phyloP scores from a whole-genome alignment of 2,797 vertebrate species.

The Potorous gilbertii region DNA sequence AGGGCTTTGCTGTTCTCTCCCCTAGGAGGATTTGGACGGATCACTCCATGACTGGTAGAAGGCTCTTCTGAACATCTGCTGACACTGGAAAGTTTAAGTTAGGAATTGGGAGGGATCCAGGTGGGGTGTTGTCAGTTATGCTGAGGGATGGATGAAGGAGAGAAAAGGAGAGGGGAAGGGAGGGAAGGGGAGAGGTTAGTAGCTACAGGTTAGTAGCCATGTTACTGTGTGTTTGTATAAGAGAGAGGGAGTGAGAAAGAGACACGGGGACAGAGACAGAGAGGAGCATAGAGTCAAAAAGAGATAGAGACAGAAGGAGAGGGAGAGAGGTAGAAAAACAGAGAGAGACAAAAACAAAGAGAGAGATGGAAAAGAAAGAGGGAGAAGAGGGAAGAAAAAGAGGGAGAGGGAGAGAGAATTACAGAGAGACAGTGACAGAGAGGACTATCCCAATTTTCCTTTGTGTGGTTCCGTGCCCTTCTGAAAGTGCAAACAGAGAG shows the following conservation, averaged over 20 bases:
- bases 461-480: neutral
- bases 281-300: neutral
- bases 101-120: neutral
- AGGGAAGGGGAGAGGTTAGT: neutral
- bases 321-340: neutral
- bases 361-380: neutral
- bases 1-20: constrained; percentile 56
- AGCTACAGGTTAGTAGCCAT: neutral
- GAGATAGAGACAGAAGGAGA: neutral
- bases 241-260: neutral
- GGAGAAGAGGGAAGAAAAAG: neutral
- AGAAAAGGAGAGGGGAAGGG: too few species aligned
- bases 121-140: neutral
- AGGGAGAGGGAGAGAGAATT: neutral
- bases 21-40: constrained; percentile 33
- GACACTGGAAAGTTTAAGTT: neutral
- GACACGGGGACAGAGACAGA: neutral
- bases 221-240: neutral
- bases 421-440: neutral
- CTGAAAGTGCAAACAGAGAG: neutral
- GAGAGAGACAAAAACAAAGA: neutral
- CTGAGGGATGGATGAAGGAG: neutral
- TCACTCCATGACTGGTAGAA: constrained; percentile 52
- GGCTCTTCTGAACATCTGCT: constrained; percentile 13
- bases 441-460: neutral